Conservation (phyloP, 2,888 invertebrate species). For the Thymelicus lineola region DNA sequence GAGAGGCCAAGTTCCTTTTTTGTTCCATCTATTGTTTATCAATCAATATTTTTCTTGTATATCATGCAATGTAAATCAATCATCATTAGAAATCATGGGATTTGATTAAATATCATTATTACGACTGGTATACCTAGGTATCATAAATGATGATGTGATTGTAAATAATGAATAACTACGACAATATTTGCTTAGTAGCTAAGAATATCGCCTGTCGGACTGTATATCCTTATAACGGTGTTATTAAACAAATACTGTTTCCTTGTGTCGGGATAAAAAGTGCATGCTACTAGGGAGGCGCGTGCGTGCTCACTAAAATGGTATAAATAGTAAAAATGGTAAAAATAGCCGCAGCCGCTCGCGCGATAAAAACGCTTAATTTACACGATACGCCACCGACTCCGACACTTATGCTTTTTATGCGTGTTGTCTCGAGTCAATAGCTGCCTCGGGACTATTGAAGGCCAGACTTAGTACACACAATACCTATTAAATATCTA, state of each 20-base stretch:
- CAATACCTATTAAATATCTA: constrained; percentile 15
- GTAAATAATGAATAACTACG: background rate
- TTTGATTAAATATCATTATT: background rate
- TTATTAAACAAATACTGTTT: constrained; percentile 52
- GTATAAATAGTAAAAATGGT: constrained; percentile 75
- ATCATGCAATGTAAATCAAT: background rate
- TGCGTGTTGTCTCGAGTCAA: constrained; percentile 82
- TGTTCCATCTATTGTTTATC: background rate
- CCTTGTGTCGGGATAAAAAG: constrained; percentile 67
- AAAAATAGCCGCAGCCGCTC: constrained; percentile 68
- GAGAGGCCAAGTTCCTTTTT: background rate
- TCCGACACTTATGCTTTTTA: constrained; percentile 82
- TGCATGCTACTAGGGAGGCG: constrained; percentile 61
- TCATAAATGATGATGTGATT: background rate
- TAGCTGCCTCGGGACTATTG: constrained; percentile 68
- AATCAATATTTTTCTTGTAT: constrained; percentile 1
- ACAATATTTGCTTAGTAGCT: background rate
- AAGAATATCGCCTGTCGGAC: constrained; percentile 44
- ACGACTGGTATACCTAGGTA: too few species aligned
- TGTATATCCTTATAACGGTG: constrained; percentile 60
- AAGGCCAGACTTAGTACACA: constrained; percentile 56
- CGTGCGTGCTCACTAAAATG: constrained; percentile 71
- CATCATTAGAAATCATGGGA: background rate
- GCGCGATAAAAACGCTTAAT: constrained; percentile 81
- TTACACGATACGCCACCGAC: constrained; percentile 74